Conservation (phyloP, 2,888 invertebrate species). For the Acanthosoma haemorrhoidale region DNA sequence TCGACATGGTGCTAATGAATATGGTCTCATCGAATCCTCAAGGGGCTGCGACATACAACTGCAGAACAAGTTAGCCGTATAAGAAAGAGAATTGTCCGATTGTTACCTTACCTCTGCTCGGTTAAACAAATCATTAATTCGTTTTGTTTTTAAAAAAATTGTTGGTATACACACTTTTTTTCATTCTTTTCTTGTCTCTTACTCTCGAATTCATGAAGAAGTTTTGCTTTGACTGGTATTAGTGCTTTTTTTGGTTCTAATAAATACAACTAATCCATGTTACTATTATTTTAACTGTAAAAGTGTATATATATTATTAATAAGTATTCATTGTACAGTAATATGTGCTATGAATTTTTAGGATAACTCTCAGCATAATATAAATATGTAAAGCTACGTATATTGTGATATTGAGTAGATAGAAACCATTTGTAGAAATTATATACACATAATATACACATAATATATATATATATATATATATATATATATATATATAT, state of each 20-base stretch:
- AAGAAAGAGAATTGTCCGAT: neutral
- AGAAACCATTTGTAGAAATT: neutral
- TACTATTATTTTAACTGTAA: neutral
- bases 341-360: neutral
- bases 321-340: constrained; percentile 2
- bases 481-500: constrained; percentile 1
- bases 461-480: too few relatives aligned
- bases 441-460: neutral
- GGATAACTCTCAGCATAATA: neutral
- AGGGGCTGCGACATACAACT: constrained; percentile 35
- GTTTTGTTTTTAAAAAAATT: too few relatives aligned
- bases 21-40: constrained; percentile 42
- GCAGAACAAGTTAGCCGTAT: constrained; percentile 40
- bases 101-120: neutral
- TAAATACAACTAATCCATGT: neutral
- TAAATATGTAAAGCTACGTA: constrained; percentile 1
- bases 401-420: constrained; percentile 19
- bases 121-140: too few relatives aligned
- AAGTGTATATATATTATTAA: constrained; percentile 5
- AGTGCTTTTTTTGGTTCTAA: neutral
- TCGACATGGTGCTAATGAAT: constrained; percentile 79
- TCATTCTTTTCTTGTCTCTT: too few relatives aligned
- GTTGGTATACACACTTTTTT: too few relatives aligned
- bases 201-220: too few relatives aligned
- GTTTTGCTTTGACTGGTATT: neutral